Percentiles rank a stretch among this genome's conserved stretches.
phyloP scores from a whole-genome alignment of 2,888 invertebrate genomes.

The Brachynemurus nebulosus region DNA sequence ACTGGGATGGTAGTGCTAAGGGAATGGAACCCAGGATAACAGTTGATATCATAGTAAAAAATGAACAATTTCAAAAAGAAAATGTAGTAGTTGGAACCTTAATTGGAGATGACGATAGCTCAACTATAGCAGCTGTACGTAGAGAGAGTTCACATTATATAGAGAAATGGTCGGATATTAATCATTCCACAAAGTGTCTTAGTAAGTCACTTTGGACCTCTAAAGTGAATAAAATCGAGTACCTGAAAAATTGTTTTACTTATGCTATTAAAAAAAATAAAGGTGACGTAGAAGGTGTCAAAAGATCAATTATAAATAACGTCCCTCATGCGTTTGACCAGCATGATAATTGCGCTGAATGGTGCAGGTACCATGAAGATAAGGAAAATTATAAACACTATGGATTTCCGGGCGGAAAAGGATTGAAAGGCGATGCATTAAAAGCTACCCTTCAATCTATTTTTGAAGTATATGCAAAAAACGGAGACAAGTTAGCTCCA shows the following conservation, averaged over 20 bases:
- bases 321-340: constrained; percentile 13
- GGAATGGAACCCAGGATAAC: constrained; percentile 18
- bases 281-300: constrained; percentile 11
- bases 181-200: constrained; percentile 13
- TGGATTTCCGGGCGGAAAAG: constrained; percentile 4
- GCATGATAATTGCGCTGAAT: constrained; percentile 12
- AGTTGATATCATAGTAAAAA: constrained; percentile 13
- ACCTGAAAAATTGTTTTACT: constrained; percentile 14
- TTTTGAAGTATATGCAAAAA: constrained; percentile 12
- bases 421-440: neutral
- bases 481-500: constrained; percentile 13
- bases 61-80: constrained; percentile 12
- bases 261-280: constrained; percentile 12
- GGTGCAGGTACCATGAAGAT: constrained; percentile 10
- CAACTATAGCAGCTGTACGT: constrained; percentile 15
- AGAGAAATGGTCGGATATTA: neutral
- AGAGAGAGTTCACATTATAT: constrained; percentile 14
- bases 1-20: constrained; percentile 17
- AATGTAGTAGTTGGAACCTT: constrained; percentile 11
- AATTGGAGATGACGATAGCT: constrained; percentile 18
- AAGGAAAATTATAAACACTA: constrained; percentile 3
- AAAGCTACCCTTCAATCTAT: neutral
- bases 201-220: too few relatives aligned
- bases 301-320: constrained; percentile 12
- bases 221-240: too few relatives aligned